phyloP scores from a whole-genome alignment of 2,797 vertebrate species.

The Syndactyla subalaris region DNA sequence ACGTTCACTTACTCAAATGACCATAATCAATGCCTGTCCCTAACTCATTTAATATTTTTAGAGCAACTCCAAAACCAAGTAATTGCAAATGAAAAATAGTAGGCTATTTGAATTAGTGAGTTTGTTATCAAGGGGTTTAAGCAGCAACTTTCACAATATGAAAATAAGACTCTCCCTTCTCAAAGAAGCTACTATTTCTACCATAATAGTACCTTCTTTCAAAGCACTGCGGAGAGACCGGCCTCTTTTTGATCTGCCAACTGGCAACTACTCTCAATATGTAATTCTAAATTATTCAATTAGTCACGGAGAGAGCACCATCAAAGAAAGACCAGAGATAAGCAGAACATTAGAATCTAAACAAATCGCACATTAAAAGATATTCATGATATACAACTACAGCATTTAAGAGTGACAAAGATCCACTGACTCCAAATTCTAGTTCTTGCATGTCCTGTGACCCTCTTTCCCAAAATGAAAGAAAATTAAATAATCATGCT shows the following conservation, averaged over 20 bases:
- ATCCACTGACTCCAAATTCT: neutral
- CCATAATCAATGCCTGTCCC: neutral
- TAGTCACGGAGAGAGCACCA: neutral
- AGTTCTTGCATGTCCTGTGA: neutral
- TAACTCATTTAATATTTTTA: neutral
- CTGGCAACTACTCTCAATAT: neutral
- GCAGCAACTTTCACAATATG: neutral
- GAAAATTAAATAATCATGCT: neutral
- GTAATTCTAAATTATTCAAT: neutral
- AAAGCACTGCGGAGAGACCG: neutral
- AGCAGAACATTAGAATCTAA: neutral
- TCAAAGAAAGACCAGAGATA: neutral
- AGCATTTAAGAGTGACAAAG: neutral
- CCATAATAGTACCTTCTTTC: neutral
- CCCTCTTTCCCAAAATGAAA: neutral
- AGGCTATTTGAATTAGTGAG: neutral
- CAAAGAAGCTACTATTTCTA: slow-evolving; percentile 31
- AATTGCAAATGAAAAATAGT: neutral
- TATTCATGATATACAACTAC: neutral
- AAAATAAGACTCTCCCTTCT: slow-evolving; percentile 12
- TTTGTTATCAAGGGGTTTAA: neutral
- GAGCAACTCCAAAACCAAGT: neutral
- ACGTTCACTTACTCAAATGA: neutral
- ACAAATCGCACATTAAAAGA: neutral
- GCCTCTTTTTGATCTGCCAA: slow-evolving; percentile 22